phyloP scores from a whole-genome alignment of 2,888 invertebrate species.

The Nephrotoma flavescens region DNA sequence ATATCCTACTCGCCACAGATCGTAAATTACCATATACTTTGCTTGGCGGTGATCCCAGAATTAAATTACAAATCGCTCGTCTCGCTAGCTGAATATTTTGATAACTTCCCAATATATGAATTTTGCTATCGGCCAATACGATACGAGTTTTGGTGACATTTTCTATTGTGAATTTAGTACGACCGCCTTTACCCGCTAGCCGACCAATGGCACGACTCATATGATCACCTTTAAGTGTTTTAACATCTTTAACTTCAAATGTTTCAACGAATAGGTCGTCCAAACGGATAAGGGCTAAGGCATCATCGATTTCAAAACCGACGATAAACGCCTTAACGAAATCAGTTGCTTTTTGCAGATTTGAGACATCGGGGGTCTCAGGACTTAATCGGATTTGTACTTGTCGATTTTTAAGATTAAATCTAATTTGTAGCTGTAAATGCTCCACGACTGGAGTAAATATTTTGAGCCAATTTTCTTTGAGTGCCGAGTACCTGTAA shows the following conservation, averaged over 20 bases:
- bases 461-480: constrained; percentile 94
- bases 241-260: constrained; percentile 94
- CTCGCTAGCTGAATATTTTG: constrained; percentile 92
- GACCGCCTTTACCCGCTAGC: constrained; percentile 91
- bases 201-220: constrained; percentile 88
- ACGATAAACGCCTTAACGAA: constrained; percentile 93
- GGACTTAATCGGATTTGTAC: constrained; percentile 40
- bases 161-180: constrained; percentile 96
- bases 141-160: constrained; percentile 98
- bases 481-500: constrained; percentile 73
- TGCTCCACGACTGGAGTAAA: constrained; percentile 94
- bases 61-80: constrained; percentile 88
- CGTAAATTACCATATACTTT: constrained; percentile 95
- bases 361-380: constrained; percentile 60
- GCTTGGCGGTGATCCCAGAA: constrained; percentile 91
- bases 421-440: constrained; percentile 81
- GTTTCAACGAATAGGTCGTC: constrained; percentile 96
- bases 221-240: constrained; percentile 89
- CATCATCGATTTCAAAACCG: constrained; percentile 96
- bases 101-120: constrained; percentile 93
- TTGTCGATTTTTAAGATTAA: constrained; percentile 79
- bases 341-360: constrained; percentile 94
- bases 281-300: constrained; percentile 79
- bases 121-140: constrained; percentile 89
- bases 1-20: constrained; percentile 67